Evolutionary conservation across 1,140 invertebrate species (phyloP), one percentile per base, ranked within the genome.

Genomic region (Drosophila persimilis): DNA sequence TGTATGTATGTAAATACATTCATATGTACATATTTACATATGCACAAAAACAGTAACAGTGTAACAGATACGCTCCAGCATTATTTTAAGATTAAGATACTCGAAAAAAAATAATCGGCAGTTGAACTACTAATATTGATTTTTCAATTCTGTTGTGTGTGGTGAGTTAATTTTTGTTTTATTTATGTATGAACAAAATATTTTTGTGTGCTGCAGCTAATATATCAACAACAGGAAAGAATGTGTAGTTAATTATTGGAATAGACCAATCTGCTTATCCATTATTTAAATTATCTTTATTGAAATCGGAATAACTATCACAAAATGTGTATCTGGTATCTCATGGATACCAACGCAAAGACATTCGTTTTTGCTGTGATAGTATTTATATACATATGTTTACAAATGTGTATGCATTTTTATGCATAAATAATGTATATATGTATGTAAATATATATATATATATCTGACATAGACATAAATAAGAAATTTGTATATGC

Each of bases 321-420:
- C 52, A 84, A 79, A 84, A 65, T 84, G 72, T 84, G 80, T 84
- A 84, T 84, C 76, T 56, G 24, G 24, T 26, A 26, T 26, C 62
- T 26, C 62, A 64, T 71, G 45, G 71, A 72, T 62, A 26, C 61
- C 65, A 56, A 52, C 17, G 26, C 31, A 57, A 44, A 39, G 51
- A 45, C 9, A 56, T 44, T 7, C 45, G 20, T 59, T 60, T 39
- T 17, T 9, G 15, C 52, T 26, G 35, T 15, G 29, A 13, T 44
- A 13, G 31, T 11, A n/a, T 43, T 24, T 51, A 17, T 58, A 17
- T 51, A 17, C 47, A 17, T 58, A 45, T 47, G 24, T 47, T 17
- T 13, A 57, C 26, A 55, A 61, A 20, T 61, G 43, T 47, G 15
- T 43, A 48, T 60, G 35, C 15, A 55, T 53, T 29, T 39, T 39